Percentiles rank a stretch among this genome's conserved stretches.
Evolutionary conservation across 2,797 vertebrate genomes (phyloP).

Genomic region (Channallabes apus): DNA sequence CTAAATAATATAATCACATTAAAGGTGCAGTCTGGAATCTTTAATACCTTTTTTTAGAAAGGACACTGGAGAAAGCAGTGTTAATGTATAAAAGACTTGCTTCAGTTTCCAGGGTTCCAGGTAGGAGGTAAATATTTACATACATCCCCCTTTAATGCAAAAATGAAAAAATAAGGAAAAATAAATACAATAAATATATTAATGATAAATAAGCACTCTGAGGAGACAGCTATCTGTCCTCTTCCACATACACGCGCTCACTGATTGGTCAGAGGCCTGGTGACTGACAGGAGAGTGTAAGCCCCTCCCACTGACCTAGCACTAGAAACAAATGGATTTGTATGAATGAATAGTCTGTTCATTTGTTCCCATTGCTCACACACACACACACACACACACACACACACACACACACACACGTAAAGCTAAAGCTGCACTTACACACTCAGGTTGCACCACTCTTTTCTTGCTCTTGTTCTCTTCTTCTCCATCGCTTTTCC

Average conservation of each 20-base stretch:
- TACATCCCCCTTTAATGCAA: neutral
- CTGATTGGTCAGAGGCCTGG: neutral
- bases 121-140: neutral
- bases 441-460: conserved; percentile 63
- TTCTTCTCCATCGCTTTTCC: conserved; percentile 10
- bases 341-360: neutral
- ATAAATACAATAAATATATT: too few relatives aligned
- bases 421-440: conserved; percentile 63
- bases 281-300: neutral
- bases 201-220: neutral
- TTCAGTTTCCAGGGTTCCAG: too few relatives aligned
- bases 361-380: too few relatives aligned
- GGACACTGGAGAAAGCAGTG: neutral
- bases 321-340: neutral
- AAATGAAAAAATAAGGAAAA: too few relatives aligned
- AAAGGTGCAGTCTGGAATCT: neutral
- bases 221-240: neutral
- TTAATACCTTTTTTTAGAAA: neutral
- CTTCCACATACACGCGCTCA: neutral
- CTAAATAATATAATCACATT: neutral
- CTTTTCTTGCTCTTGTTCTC: conserved; percentile 56
- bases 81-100: neutral
- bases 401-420: conserved; percentile 9
- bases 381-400: neutral
- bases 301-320: neutral